A percentile compares a stretch with the other conserved stretches of the same genome.
These are phyloP conservation scores for Standfussiana lucernea DNA, from an alignment of 2,888 invertebrate species.

Conservation along the genomic window DNA sequence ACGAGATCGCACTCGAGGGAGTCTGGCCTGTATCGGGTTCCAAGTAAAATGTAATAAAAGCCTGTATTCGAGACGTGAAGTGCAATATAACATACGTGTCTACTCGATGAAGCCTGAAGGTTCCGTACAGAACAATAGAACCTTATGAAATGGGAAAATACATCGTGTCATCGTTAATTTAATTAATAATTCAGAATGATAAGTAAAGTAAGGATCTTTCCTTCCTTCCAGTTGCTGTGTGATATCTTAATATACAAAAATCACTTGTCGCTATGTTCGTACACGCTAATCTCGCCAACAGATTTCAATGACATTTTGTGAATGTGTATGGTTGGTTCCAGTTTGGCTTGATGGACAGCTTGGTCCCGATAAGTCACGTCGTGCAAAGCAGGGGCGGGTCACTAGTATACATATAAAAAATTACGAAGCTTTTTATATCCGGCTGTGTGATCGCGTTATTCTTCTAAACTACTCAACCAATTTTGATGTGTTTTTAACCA, in stretches of 20 bases:
- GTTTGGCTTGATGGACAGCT: neutral
- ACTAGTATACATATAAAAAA: neutral
- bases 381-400: too few species aligned
- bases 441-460: neutral
- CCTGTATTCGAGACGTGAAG: constrained; percentile 22
- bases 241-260: neutral
- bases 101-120: neutral
- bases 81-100: constrained; percentile 17
- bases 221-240: neutral
- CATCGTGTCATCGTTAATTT: neutral
- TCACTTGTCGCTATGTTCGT: neutral
- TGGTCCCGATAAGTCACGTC: neutral
- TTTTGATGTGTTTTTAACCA: neutral
- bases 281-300: neutral
- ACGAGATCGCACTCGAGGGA: constrained; percentile 35
- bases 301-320: neutral
- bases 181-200: neutral
- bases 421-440: neutral
- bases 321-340: neutral
- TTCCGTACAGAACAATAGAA: neutral
- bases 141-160: neutral
- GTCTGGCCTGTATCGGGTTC: constrained; percentile 45
- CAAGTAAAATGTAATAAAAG: constrained; percentile 54
- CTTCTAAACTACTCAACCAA: neutral
- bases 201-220: neutral